Evolutionary conservation across 2,888 invertebrate species (phyloP).

Genomic region (Automeris io): DNA sequence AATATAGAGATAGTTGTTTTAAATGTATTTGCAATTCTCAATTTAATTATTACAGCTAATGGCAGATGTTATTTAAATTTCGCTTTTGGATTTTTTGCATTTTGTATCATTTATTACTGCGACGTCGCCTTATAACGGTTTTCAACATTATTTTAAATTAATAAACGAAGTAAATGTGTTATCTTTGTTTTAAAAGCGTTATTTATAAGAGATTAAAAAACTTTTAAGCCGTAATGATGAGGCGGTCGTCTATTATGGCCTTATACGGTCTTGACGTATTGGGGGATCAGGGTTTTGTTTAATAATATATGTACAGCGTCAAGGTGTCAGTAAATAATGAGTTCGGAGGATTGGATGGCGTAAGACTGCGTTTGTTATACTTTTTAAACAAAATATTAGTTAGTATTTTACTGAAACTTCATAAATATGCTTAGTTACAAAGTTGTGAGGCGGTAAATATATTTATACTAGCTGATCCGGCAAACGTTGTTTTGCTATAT

Average conservation of each 20-base stretch:
- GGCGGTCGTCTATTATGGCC: not conserved
- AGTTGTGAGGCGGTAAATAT: no score
- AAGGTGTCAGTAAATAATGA: no score
- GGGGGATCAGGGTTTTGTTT: not conserved
- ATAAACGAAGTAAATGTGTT: not conserved
- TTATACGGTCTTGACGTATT: not conserved
- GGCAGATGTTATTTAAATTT: not conserved
- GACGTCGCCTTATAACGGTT: not conserved
- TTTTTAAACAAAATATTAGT: no score
- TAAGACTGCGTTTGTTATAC: no score
- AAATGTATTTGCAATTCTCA: not conserved
- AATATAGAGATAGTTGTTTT: no score
- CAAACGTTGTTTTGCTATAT: no score
- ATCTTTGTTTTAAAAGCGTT: slow-evolving; percentile 3
- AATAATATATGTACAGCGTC: no score
- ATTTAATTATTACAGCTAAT: not conserved
- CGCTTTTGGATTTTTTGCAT: not conserved
- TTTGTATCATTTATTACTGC: not conserved
- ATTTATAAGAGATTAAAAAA: slow-evolving; percentile 2
- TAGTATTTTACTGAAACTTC: no score
- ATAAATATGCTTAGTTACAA: no score
- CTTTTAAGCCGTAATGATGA: not conserved
- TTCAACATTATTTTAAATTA: slow-evolving; percentile 11
- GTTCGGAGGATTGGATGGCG: no score
- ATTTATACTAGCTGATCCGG: no score